phyloP scores from a whole-genome alignment of 2,113 vertebrate species.

The Carollia perspicillata region DNA sequence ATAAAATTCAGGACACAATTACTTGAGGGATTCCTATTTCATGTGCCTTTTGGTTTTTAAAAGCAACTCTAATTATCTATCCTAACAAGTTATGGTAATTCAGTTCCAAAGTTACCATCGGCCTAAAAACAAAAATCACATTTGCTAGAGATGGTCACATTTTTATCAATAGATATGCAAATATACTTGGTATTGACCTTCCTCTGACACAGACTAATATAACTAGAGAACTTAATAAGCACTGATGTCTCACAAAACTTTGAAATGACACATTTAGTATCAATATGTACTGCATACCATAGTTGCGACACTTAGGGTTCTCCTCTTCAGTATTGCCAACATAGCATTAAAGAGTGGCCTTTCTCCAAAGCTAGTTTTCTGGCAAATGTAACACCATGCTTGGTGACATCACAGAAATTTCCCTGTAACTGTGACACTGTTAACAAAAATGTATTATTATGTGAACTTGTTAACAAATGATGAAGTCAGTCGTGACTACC shows the following conservation, averaged over 20 bases:
- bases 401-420: not conserved
- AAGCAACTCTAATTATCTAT: constrained; percentile 57
- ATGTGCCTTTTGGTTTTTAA: constrained; percentile 37
- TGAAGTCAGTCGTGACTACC: not conserved
- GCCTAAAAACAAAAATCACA: constrained; percentile 30
- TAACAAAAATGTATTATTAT: rapidly evolving
- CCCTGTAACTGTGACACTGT: not conserved
- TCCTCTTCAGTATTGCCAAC: constrained; percentile 3
- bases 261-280: constrained; percentile 59
- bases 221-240: constrained; percentile 39
- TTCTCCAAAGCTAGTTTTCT: constrained; percentile 39
- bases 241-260: constrained; percentile 51
- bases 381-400: not conserved
- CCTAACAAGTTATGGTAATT: constrained; percentile 55
- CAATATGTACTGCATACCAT: constrained; percentile 10
- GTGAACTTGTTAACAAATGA: not conserved
- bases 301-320: rapidly evolving
- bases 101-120: constrained; percentile 63
- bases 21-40: constrained; percentile 39
- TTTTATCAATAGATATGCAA: constrained; percentile 72
- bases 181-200: constrained; percentile 61
- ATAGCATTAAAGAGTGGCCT: not conserved
- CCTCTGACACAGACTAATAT: constrained; percentile 49
- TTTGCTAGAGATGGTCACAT: constrained; percentile 15
- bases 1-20: constrained; percentile 2